Evolutionary conservation across 2,888 invertebrate genomes (phyloP), one percentile per base, ranked within the genome.

Genomic region (Trichogramma evanescens): DNA sequence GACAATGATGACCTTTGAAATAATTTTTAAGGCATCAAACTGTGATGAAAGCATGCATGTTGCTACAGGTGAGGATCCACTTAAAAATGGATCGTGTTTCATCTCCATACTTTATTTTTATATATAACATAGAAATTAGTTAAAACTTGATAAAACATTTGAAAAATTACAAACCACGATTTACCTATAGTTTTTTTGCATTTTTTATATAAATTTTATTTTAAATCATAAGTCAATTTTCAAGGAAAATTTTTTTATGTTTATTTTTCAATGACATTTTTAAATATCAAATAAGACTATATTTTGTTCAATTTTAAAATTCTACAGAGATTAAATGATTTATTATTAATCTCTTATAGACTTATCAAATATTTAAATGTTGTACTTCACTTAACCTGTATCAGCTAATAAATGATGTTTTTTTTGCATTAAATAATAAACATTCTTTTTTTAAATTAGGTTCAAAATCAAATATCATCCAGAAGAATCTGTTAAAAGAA

Each of bases 401-500:
- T 39, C 52, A 55, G 6, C 46, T 38, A 44, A 54, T 46, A 38
- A 38, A 26, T 6, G 0, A 6, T 7, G 50, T 54, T 48, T 58
- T 6, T 6, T 7, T 26, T 26, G 26, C 3, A 26, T 26, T 26
- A 26, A 26, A 26, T 26, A 26, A 26, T 26, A 26, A 26, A 53
- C 50, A n/a, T 69, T 66, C 60, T 67, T 73, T 71, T 69, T 73
- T 9, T 9, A 8, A 9, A 75, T 61, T 81, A 99, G 99, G 98
- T 99, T 99, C 85, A 95, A 96, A 81, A 88, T 92, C 70, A 98
- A 98, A 82, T 99, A 98, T 76, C 98, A 99, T 79, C 99, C 99
- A 4, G 95, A 95, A 78, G 97, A 98, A 74, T 93, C 93, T 56
- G 84, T 90, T 43, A 94, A 91, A 78, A 82, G 93, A 59, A 93